phyloP scores from a whole-genome alignment of 2,113 vertebrate species.

The Marmota flaviventris region DNA sequence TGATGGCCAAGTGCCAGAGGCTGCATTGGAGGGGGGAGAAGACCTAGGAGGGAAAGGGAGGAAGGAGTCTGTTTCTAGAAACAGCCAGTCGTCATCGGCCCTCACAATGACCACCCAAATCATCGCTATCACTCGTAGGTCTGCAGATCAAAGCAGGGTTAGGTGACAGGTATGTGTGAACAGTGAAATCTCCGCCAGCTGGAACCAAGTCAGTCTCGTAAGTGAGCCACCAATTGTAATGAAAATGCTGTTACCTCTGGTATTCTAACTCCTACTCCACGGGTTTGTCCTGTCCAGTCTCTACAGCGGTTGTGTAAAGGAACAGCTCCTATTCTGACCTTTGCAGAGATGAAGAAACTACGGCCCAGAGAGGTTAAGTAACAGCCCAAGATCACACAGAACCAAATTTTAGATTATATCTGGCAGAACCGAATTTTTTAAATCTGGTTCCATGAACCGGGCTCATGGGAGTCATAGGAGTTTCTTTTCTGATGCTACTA shows the following conservation, averaged over 20 bases:
- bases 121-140: background rate
- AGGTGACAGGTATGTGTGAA: background rate
- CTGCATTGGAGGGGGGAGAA: background rate
- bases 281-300: background rate
- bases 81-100: background rate
- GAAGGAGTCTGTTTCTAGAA: background rate
- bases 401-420: background rate
- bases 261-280: background rate
- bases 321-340: background rate
- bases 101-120: background rate
- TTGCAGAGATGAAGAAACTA: background rate
- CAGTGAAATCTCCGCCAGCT: background rate
- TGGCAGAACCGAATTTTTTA: background rate
- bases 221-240: background rate
- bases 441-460: background rate
- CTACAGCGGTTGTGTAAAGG: rapidly evolving
- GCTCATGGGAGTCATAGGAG: background rate
- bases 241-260: background rate
- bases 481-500: background rate
- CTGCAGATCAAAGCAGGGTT: background rate
- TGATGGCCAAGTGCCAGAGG: background rate
- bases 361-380: background rate
- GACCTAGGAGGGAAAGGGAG: rapidly evolving
- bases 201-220: background rate
- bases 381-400: background rate